These are phyloP conservation scores for Todiramphus chloris DNA, from an alignment of 2,113 vertebrate genomes.

Conservation along the genomic window DNA sequence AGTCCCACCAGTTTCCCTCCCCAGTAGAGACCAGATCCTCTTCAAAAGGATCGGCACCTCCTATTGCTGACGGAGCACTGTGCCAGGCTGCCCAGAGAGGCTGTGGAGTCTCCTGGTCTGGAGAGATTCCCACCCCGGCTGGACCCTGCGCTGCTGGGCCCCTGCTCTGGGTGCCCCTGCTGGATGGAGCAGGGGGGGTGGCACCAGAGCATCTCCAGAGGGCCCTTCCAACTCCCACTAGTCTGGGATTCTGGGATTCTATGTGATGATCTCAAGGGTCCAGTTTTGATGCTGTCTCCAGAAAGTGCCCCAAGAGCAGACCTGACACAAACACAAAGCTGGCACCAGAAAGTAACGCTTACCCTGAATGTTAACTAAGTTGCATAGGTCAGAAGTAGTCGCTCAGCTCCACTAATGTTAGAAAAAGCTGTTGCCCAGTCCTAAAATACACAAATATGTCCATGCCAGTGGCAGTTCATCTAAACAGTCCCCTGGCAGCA, in stretches of 20 bases:
- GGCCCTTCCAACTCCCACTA: too few species aligned
- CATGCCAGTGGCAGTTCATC: not conserved
- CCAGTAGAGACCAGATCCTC: rapidly evolving
- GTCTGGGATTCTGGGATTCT: too few species aligned
- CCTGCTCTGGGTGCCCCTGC: not conserved
- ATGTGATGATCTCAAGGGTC: too few species aligned
- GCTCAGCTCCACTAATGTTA: not conserved
- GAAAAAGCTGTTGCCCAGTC: not conserved
- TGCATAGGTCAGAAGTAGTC: not conserved
- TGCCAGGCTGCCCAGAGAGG: not conserved
- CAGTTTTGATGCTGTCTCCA: too few species aligned
- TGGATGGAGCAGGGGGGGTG: too few species aligned
- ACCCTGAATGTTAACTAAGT: not conserved
- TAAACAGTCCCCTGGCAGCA: not conserved
- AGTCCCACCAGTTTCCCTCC: rapidly evolving
- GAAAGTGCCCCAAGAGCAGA: too few species aligned
- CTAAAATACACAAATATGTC: not conserved
- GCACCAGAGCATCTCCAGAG: too few species aligned
- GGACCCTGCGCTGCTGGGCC: not conserved
- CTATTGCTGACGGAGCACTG: not conserved
- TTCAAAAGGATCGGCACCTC: not conserved
- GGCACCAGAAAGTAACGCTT: not conserved
- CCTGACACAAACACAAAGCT: not conserved
- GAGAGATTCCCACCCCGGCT: not conserved
- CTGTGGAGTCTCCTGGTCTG: not conserved